Conservation (phyloP, 1,140 invertebrate genomes). For the Heliconius himera region DNA sequence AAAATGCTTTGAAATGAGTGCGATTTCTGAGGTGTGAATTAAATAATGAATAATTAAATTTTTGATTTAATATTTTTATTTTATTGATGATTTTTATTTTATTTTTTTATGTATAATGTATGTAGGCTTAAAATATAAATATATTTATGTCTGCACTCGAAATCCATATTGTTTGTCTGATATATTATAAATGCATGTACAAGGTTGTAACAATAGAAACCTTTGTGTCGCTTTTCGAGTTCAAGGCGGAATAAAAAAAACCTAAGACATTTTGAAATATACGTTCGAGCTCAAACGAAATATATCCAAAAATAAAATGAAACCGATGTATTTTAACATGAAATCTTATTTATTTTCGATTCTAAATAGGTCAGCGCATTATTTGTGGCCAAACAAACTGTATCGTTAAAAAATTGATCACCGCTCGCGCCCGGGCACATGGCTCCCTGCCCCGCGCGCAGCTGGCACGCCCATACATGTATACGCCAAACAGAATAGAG, state of each 20-base stretch:
- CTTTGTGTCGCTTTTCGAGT: constrained; percentile 5
- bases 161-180: not conserved
- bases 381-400: constrained; percentile 26
- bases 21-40: not conserved
- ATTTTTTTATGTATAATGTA: not conserved
- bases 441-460: constrained; percentile 50
- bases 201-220: constrained; percentile 4
- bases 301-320: constrained; percentile 12
- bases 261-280: not conserved
- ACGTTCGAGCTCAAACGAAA: not conserved
- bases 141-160: not conserved
- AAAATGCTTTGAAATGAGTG: not conserved
- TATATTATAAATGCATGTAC: not conserved
- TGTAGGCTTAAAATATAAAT: not conserved
- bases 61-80: not conserved
- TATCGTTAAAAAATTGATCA: constrained; percentile 55
- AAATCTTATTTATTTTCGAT: constrained; percentile 8
- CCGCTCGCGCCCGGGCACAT: constrained; percentile 61
- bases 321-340: not conserved
- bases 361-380: constrained; percentile 12
- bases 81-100: not conserved
- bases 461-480: constrained; percentile 63
- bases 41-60: not conserved
- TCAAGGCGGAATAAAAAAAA: constrained; percentile 1
- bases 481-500: not conserved